Percentiles rank a stretch among this genome's conserved stretches.
Evolutionary conservation across 2,888 invertebrate species (phyloP).

Genomic region (Rugalucina vietnamica): DNA sequence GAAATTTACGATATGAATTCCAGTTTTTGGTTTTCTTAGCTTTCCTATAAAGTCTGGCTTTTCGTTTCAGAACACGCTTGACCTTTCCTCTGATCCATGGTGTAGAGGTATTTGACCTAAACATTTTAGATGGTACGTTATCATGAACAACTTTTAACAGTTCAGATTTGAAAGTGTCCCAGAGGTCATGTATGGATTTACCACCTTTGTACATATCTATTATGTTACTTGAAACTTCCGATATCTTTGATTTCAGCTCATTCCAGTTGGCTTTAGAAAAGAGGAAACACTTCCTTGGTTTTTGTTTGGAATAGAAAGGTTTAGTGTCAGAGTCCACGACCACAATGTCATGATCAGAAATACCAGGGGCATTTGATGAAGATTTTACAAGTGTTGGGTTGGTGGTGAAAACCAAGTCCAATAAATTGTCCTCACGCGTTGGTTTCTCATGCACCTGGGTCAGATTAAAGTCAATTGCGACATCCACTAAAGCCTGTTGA

Average conservation of each 20-base stretch:
- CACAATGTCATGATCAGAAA: constrained; percentile 47
- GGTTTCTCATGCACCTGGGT: constrained; percentile 40
- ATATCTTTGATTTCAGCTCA: background rate
- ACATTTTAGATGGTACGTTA: constrained; percentile 26
- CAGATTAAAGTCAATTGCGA: constrained; percentile 25
- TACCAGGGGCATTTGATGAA: constrained; percentile 16
- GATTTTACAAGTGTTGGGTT: constrained; percentile 48
- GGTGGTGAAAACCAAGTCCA: constrained; percentile 44
- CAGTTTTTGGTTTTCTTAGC: constrained; percentile 44
- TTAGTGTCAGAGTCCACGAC: constrained; percentile 37
- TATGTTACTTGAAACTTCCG: background rate
- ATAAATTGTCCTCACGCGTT: constrained; percentile 29
- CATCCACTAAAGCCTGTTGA: constrained; percentile 35
- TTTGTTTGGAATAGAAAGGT: constrained; percentile 29
- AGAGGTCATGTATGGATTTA: background rate
- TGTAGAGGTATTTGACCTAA: background rate
- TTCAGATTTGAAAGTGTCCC: constrained; percentile 10
- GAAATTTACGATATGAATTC: constrained; percentile 30
- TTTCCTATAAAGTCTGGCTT: constrained; percentile 44
- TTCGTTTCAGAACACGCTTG: constrained; percentile 18
- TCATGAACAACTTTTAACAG: background rate
- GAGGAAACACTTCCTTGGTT: constrained; percentile 34
- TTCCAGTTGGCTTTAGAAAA: constrained; percentile 45
- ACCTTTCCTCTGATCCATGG: constrained; percentile 32
- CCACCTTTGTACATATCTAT: background rate